Base-by-base conservation (phyloP, 1,140 invertebrate genomes). In the Pseudomyrmex cubaensis region DNA sequence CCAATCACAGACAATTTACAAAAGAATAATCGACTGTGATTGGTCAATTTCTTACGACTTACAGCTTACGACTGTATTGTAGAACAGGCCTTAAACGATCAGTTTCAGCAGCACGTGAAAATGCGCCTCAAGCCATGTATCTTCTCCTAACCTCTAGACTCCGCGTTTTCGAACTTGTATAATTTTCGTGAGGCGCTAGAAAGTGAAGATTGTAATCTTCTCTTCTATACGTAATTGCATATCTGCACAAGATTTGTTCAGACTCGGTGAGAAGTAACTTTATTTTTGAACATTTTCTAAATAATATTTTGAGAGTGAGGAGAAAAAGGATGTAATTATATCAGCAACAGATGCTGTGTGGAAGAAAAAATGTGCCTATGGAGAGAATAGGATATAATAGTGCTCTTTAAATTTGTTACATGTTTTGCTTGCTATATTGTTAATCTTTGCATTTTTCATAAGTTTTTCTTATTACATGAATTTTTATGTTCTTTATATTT, bases 341-440 rank as follows among this genome's bases (percentile, higher is more conserved):
- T 80, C 66, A 70, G 66, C 76, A 80, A 80, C 76, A 80, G 76
- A 80, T 80, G 66, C 76, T 70, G 76, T 48, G 48, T 70, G 22
- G 2, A 46, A 13, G 44, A 50, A 56, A 70, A 57, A 69, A 8
- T 46, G 2, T 22, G n/a, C 7, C 10, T 3, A 35, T 57, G 17
- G 10, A 46, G 35, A 15, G 46, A 15, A 35, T 15, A 13, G n/a
- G 44, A 48, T 7, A 12, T 12, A 12, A 44, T 2, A 59, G 50
- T 69, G n/a, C 1, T 12, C 12, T 25, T 57, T 44, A 15, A 70
- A 17, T 70, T 70, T 0, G 9, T 12, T 9, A 59, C 3, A 5
- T 35, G 35, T 1, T 12, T 20, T 22, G 15, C 0, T 10, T 52
- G 20, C 7, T 10, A 9, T 2, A 2, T 4, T 52, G 3, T 52